Evolutionary conservation across 2,113 vertebrate species (phyloP).

Genomic region (Amblyopsis rosae): DNA sequence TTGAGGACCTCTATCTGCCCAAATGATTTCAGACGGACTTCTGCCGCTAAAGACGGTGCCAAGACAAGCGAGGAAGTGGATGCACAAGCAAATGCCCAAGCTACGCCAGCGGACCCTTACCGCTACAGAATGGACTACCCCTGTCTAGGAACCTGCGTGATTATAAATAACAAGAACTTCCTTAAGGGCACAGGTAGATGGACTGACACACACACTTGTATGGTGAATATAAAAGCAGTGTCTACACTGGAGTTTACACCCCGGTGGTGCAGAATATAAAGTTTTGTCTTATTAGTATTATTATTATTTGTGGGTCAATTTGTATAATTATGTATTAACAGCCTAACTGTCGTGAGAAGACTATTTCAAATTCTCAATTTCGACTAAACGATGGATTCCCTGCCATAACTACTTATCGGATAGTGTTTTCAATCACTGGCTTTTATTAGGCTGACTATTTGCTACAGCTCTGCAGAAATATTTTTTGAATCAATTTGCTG

Average conservation of each 20-base stretch:
- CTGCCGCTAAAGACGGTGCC: neutral
- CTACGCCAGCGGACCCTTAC: slow-evolving; percentile 1
- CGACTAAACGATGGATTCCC: neutral
- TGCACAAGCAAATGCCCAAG: neutral
- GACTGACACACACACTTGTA: neutral
- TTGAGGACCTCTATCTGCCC: no score
- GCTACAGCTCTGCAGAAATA: neutral
- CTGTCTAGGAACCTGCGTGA: slow-evolving; percentile 53
- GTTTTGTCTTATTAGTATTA: neutral
- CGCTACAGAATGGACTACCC: slow-evolving; percentile 62
- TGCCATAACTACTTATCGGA: neutral
- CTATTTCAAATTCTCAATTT: neutral
- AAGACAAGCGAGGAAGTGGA: slow-evolving; percentile 4
- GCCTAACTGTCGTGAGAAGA: neutral
- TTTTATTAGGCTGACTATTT: neutral
- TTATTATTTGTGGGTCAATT: neutral
- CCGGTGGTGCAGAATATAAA: neutral
- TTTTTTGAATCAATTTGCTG: no score
- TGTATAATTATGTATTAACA: neutral
- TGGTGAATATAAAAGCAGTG: neutral
- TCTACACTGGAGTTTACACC: neutral
- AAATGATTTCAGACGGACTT: no score
- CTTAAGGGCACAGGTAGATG: slow-evolving; percentile 9
- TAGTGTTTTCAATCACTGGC: neutral
- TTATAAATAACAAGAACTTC: slow-evolving; percentile 73